Evolutionary conservation across 2,113 vertebrate species (phyloP).

Genomic region (Leucopsar rothschildi): DNA sequence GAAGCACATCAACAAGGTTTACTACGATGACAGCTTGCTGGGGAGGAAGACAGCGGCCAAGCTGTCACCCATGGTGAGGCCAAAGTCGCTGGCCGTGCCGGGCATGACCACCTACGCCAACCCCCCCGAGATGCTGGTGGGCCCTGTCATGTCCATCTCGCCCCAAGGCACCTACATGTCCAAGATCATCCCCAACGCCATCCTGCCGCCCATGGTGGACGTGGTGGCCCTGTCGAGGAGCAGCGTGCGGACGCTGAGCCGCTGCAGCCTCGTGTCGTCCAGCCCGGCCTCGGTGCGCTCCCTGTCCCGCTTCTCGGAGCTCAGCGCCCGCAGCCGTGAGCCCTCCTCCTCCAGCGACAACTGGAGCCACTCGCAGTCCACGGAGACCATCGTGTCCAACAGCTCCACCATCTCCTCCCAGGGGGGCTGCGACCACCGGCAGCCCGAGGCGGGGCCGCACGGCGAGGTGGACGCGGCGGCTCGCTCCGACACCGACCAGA

Average conservation of each 20-base stretch:
- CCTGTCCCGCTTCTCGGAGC: conserved; percentile 66
- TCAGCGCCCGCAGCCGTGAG: conserved; percentile 60
- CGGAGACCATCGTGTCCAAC: conserved; percentile 87
- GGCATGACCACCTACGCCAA: conserved; percentile 79
- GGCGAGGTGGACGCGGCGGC: background rate
- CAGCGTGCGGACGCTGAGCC: conserved; percentile 82
- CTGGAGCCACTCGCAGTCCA: conserved; percentile 89
- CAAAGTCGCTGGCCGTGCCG: conserved; percentile 90
- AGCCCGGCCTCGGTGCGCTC: conserved; percentile 85
- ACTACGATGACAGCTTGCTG: conserved; percentile 78
- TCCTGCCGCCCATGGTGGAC: conserved; percentile 88
- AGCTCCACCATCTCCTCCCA: conserved; percentile 86
- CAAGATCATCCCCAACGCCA: conserved; percentile 94
- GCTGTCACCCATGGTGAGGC: conserved; percentile 72
- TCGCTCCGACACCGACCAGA: conserved; percentile 48
- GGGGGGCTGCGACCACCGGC: conserved; percentile 68
- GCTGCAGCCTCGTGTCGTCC: conserved; percentile 82
- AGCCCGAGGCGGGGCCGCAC: background rate
- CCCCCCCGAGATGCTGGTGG: conserved; percentile 77
- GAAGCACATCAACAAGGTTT: conserved; percentile 78
- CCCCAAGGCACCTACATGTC: conserved; percentile 94
- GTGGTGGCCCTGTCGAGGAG: conserved; percentile 86
- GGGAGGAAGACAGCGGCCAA: conserved; percentile 70
- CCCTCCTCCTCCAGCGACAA: conserved; percentile 79
- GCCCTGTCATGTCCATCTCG: conserved; percentile 93